Evolutionary conservation across 2,888 invertebrate genomes (phyloP).

Genomic region (Polyommatus icarus): DNA sequence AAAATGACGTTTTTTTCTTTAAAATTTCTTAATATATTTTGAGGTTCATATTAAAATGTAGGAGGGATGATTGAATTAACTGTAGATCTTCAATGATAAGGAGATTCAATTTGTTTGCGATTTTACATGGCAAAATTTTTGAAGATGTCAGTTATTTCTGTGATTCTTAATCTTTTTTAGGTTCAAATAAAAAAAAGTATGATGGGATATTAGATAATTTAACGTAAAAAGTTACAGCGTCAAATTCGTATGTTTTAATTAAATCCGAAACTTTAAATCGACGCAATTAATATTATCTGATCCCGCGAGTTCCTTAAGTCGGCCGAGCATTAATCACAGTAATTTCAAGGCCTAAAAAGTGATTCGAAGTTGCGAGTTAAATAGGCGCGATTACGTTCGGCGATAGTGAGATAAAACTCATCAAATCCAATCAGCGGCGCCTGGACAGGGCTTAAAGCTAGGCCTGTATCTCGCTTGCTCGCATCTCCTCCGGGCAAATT

Average conservation of each 20-base stretch:
- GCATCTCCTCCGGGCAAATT: slow-evolving; percentile 72
- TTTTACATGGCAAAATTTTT: not conserved
- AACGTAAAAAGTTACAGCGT: not conserved
- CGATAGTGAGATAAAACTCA: slow-evolving; percentile 74
- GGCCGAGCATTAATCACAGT: slow-evolving; percentile 38
- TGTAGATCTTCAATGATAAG: not conserved
- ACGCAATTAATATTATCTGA: slow-evolving; percentile 30
- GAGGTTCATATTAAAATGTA: no score
- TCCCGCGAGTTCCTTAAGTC: slow-evolving; percentile 21
- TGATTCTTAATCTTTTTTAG: not conserved
- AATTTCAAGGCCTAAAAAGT: slow-evolving; percentile 52
- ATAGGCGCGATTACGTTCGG: slow-evolving; percentile 59
- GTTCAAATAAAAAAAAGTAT: no score
- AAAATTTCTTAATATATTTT: no score
- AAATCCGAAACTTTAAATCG: slow-evolving; percentile 8
- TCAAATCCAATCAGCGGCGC: slow-evolving; percentile 76
- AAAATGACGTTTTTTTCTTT: not conserved
- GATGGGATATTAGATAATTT: not conserved
- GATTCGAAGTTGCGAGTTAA: slow-evolving; percentile 58
- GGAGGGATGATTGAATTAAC: no score
- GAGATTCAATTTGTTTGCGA: not conserved
- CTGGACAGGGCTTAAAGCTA: slow-evolving; percentile 73
- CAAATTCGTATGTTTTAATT: not conserved
- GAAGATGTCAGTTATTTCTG: not conserved
- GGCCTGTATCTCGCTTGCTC: slow-evolving; percentile 58